phyloP scores from a whole-genome alignment of 2,797 vertebrate genomes.

The Neosilurus hyrtlii region DNA sequence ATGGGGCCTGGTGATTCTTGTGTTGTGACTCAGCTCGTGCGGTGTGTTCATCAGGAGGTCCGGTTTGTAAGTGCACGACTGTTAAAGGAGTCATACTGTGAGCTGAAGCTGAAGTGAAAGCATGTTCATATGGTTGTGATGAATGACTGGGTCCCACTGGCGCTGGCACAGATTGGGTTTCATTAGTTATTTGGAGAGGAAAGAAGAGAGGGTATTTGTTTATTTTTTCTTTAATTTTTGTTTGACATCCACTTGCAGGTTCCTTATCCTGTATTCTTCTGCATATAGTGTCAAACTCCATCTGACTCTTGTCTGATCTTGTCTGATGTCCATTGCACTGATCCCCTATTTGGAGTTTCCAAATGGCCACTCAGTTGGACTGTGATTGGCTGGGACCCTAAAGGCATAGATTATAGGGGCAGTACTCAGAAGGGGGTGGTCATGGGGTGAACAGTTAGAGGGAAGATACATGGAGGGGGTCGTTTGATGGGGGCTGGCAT shows the following conservation, averaged over 20 bases:
- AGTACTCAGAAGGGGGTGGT: slow-evolving; percentile 2
- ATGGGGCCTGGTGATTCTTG: slow-evolving; percentile 26
- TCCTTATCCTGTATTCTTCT: background rate
- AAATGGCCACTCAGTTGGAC: background rate
- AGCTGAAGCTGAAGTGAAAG: slow-evolving; percentile 59
- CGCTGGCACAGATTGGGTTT: slow-evolving; percentile 58
- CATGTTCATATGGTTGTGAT: slow-evolving; percentile 53
- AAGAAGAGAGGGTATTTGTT: background rate
- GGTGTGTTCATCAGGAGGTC: slow-evolving; percentile 59
- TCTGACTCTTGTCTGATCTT: background rate
- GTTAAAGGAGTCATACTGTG: slow-evolving; percentile 61
- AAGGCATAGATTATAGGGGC: background rate
- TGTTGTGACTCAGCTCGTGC: slow-evolving; percentile 26
- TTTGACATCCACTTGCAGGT: slow-evolving; percentile 7
- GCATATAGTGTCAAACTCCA: background rate
- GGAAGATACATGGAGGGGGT: slow-evolving; percentile 9
- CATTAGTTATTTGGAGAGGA: slow-evolving; percentile 63
- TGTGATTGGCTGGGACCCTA: slow-evolving; percentile 7
- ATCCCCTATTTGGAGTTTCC: background rate
- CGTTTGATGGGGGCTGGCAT: slow-evolving; percentile 13
- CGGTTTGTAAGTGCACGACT: slow-evolving; percentile 52
- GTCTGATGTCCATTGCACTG: background rate
- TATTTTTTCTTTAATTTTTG: background rate
- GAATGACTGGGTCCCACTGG: slow-evolving; percentile 56
- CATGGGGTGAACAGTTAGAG: slow-evolving; percentile 1